These are phyloP conservation scores for Ormyrus rosae DNA, from an alignment of 2,888 invertebrate species.

Conservation along the genomic window DNA sequence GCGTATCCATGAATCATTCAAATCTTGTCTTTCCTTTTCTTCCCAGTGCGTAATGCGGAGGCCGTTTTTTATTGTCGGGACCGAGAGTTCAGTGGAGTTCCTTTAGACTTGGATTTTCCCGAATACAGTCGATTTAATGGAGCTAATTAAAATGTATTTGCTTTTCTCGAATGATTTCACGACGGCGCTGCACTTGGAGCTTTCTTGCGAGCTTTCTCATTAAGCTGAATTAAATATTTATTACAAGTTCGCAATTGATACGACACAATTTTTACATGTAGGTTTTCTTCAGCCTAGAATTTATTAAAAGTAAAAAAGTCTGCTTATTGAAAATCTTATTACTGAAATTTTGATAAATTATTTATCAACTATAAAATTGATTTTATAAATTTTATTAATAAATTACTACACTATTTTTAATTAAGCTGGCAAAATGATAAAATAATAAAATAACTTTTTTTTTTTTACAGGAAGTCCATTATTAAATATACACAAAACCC, in stretches of 20 bases:
- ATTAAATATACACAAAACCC: no score
- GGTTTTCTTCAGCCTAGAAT: not conserved
- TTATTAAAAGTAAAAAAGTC: no score
- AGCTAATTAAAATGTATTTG: slow-evolving; percentile 47
- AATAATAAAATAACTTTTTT: no score
- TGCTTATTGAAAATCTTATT: no score
- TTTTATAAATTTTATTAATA: no score
- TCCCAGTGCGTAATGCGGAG: no score
- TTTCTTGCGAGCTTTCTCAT: slow-evolving; percentile 9
- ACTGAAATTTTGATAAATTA: no score
- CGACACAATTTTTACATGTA: not conserved
- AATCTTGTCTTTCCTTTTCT: not conserved
- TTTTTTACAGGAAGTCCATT: no score
- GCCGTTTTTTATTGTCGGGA: not conserved
- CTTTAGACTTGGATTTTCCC: slow-evolving; percentile 30
- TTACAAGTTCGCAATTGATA: slow-evolving; percentile 32
- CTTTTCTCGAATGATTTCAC: slow-evolving; percentile 34
- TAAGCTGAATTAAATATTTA: slow-evolving; percentile 47
- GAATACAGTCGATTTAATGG: slow-evolving; percentile 40
- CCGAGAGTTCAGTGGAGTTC: not conserved
- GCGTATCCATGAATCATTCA: slow-evolving; percentile 35
- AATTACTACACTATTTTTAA: no score
- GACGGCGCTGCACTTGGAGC: not conserved
- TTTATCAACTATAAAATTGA: no score
- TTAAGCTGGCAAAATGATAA: no score